A percentile compares a stretch with the other conserved stretches of the same genome.
Conservation (phyloP, 2,888 invertebrate genomes). For the Nemoura dubitans region DNA sequence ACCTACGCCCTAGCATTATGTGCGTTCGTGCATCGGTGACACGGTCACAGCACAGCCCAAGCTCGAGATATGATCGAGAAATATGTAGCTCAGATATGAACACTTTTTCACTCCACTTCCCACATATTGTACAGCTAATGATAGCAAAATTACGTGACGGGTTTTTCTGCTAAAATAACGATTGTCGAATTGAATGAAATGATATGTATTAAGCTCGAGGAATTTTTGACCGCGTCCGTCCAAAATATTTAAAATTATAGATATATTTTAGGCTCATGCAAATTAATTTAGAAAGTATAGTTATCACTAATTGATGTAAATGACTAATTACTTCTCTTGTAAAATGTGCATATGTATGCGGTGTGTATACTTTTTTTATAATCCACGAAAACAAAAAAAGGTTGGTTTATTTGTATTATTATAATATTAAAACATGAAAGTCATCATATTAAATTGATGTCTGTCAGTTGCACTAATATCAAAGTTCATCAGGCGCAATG, state of each 20-base stretch:
- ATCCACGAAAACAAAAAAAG: not conserved
- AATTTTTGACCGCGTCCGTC: not conserved
- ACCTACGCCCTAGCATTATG: not conserved
- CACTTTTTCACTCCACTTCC: not conserved
- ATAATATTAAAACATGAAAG: not conserved
- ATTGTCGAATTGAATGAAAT: not conserved
- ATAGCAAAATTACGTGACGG: not conserved
- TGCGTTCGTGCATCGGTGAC: not conserved
- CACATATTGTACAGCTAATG: not conserved
- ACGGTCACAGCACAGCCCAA: not conserved
- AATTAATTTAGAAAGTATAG: not conserved
- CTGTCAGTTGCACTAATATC: not conserved
- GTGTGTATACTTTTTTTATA: not conserved
- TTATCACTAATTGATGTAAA: not conserved
- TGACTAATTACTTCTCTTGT: not conserved
- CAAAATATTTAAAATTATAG: not conserved
- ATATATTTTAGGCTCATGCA: not conserved
- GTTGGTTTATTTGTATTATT: not conserved
- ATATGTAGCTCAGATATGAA: not conserved
- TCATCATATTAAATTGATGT: not conserved
- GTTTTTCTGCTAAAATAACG: not conserved
- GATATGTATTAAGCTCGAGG: not conserved
- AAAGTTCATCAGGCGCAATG: not conserved
- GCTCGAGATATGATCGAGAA: not conserved
- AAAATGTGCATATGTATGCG: not conserved